These are phyloP conservation scores for Trachurus trachurus DNA, from an alignment of 2,797 vertebrate species.

Conservation along the genomic window DNA sequence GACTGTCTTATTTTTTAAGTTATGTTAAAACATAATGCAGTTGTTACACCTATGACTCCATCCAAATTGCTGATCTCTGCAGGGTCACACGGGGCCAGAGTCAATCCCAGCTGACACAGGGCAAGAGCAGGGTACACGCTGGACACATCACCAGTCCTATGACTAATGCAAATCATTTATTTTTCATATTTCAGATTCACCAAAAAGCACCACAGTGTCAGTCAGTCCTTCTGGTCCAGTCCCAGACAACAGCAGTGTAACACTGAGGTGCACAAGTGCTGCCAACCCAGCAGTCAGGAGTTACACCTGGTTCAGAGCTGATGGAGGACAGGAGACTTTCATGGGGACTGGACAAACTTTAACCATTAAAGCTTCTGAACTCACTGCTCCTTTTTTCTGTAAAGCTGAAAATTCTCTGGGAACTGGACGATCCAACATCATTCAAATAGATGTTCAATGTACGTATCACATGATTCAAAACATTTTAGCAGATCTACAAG, in stretches of 20 bases:
- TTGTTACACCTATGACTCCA: too few species aligned
- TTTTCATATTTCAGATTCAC: constrained; percentile 20
- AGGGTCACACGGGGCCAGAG: too few species aligned
- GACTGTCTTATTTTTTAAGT: too few species aligned
- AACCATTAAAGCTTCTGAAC: not conserved
- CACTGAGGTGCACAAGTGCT: constrained; percentile 31
- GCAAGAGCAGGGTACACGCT: too few species aligned
- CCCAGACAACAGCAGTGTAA: not conserved
- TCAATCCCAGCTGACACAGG: too few species aligned
- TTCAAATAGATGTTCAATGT: constrained; percentile 11
- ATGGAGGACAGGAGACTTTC: not conserved
- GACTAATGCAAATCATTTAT: not conserved
- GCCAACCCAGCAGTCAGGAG: constrained; percentile 25
- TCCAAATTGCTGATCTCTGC: too few species aligned
- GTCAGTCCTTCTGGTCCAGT: constrained; percentile 1
- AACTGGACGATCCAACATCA: not conserved
- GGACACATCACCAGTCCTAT: too few species aligned
- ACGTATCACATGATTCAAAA: not conserved
- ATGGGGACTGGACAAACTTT: not conserved
- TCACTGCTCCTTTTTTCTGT: not conserved
- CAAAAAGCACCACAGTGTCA: constrained; percentile 2
- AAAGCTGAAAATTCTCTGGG: constrained; percentile 5
- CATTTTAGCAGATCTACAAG: not conserved
- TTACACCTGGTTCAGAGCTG: constrained; percentile 26
- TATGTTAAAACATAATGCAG: too few species aligned